Evolutionary conservation across 2,113 vertebrate genomes (phyloP), one percentile per base, ranked within the genome.

Genomic region (Polypterus bichir): DNA sequence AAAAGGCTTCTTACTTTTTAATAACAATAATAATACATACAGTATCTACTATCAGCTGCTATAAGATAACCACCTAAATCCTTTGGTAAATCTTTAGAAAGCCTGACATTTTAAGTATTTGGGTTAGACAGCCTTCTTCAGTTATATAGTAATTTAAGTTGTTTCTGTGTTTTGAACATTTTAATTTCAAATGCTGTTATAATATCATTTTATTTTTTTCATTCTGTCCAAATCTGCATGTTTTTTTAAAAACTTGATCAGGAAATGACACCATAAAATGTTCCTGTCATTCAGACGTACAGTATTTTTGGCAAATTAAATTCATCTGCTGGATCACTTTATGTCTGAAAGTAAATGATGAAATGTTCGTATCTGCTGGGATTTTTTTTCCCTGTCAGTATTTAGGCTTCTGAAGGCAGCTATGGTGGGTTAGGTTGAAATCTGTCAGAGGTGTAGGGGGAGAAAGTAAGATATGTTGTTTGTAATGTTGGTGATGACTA

Each of bases 241-340:
- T 57, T 64, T 51, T 64, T 48, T 48, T 46, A 11, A 49, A 58
- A 62, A 70, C 71, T 48, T 46, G 48, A 44, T 67, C 65, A 66
- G 59, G 64, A 62, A 66, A 65, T 59, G 66, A 74, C 74, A 66
- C 62, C 49, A 59, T 59, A 62, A 64, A 52, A 52, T 52, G 51
- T 52, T 8, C 10, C 51, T 52, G 10, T 52, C 51, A 52, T 52
- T 52, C 51, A 52, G 10, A 52, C 3, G 4, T 10, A 52, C 10
- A 7, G 46, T 46, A 68, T 70, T 71, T 66, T 66, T 79, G 77
- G 72, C 67, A 77, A 71, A 74, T 64, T 66, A 59, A 46, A n/a
- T 54, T 75, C 69, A 76, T 75, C 11, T 56, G 6, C 27, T 27
- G 27, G 27, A 27, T 56, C 11, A n/a, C 11, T 56, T 56, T 4